These are phyloP conservation scores for Hormaphis cornu DNA, from an alignment of 1,140 invertebrate genomes.

Conservation along the genomic window DNA sequence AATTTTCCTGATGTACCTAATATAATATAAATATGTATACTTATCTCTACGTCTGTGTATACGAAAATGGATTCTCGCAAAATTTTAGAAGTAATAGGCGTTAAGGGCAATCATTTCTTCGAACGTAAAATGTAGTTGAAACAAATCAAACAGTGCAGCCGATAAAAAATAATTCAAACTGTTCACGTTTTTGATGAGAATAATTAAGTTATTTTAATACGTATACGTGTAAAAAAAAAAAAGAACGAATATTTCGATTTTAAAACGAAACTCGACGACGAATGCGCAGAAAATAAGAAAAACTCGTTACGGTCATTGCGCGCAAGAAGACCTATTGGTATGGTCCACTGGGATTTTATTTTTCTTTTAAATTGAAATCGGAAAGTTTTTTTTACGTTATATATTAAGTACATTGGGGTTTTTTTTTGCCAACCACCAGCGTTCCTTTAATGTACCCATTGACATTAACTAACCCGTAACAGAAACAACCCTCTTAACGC, in stretches of 20 bases:
- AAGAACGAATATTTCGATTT: not conserved
- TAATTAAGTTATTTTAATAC: not conserved
- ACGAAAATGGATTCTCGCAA: too few relatives aligned
- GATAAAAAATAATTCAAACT: too few relatives aligned
- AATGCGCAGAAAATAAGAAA: not conserved
- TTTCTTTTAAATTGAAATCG: conserved; percentile 18
- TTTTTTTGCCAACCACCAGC: not conserved
- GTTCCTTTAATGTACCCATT: not conserved
- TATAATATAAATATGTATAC: too few relatives aligned
- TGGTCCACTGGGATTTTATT: conserved; percentile 9
- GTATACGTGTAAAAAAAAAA: not conserved
- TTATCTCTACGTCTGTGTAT: too few relatives aligned
- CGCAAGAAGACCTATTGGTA: not conserved
- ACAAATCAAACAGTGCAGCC: too few relatives aligned
- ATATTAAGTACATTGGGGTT: not conserved
- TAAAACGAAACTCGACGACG: not conserved
- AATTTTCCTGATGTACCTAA: too few relatives aligned
- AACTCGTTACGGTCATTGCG: not conserved
- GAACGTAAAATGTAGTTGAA: too few relatives aligned
- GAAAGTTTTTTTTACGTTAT: not conserved
- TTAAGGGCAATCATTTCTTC: too few relatives aligned
- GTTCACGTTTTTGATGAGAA: not conserved
- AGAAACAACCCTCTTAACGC: not conserved
- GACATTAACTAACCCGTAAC: conserved; percentile 6
- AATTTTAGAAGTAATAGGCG: too few relatives aligned